Conservation (phyloP, 2,888 invertebrate species). For the Reticulitermes lucifugus region DNA sequence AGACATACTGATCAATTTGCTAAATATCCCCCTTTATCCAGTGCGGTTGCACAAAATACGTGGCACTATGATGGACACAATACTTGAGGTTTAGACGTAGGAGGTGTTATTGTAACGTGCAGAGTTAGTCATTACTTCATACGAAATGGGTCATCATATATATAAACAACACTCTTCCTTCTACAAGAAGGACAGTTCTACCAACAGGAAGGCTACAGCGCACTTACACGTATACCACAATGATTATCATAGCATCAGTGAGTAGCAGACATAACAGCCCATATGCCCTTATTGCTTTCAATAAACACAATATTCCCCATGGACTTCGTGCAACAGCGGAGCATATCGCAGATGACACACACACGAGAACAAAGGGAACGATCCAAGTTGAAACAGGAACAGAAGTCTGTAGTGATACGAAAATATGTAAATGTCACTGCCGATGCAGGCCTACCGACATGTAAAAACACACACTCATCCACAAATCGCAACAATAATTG, state of each 20-base stretch:
- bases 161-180: not conserved
- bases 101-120: constrained; percentile 38
- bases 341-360: too few species aligned
- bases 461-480: too few species aligned
- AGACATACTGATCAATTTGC: constrained; percentile 7
- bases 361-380: too few species aligned
- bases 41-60: not conserved
- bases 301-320: too few species aligned
- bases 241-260: not conserved
- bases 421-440: too few species aligned
- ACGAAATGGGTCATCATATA: constrained; percentile 4
- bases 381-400: too few species aligned
- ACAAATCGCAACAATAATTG: too few species aligned
- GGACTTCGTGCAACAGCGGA: too few species aligned
- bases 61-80: not conserved
- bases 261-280: not conserved
- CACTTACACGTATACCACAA: not conserved
- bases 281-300: too few species aligned
- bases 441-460: too few species aligned
- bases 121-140: constrained; percentile 33
- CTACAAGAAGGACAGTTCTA: not conserved
- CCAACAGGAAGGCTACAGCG: not conserved
- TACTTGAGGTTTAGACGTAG: not conserved
- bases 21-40: not conserved
- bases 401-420: too few species aligned